These are phyloP conservation scores for Pseudanteris insignis DNA, from an alignment of 2,888 invertebrate species.

Conservation along the genomic window DNA sequence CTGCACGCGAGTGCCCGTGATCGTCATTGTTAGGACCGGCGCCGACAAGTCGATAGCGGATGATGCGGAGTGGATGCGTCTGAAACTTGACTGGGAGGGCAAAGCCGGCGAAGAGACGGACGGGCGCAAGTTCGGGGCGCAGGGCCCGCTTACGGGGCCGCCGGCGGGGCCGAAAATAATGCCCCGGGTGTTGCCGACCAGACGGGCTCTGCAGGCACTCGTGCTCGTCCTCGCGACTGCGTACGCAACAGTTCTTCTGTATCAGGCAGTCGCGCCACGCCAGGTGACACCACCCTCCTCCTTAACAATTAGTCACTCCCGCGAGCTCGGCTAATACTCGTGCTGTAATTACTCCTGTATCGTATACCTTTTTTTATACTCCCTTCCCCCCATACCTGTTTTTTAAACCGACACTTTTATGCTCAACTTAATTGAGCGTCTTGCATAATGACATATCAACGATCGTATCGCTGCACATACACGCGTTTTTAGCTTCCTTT, in stretches of 20 bases:
- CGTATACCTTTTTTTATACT: too few species aligned
- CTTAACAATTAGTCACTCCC: slow-evolving; percentile 18
- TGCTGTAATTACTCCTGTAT: slow-evolving; percentile 5
- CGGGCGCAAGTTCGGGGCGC: slow-evolving; percentile 44
- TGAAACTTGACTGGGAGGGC: slow-evolving; percentile 47
- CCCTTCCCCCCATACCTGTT: too few species aligned
- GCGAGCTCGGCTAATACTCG: slow-evolving; percentile 4
- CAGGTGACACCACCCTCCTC: slow-evolving; percentile 66
- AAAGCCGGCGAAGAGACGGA: slow-evolving; percentile 46
- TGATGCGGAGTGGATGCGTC: slow-evolving; percentile 53
- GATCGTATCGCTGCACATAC: too few species aligned
- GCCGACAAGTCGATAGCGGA: slow-evolving; percentile 50
- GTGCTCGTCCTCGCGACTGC: slow-evolving; percentile 69
- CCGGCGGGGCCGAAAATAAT: slow-evolving; percentile 67
- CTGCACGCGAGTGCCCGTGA: not conserved
- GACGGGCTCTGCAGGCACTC: slow-evolving; percentile 66
- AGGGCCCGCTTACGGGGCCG: slow-evolving; percentile 59
- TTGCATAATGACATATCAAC: too few species aligned
- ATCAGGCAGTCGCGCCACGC: slow-evolving; percentile 71
- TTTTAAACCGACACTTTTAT: too few species aligned
- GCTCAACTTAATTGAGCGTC: too few species aligned
- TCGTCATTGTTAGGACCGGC: slow-evolving; percentile 43
- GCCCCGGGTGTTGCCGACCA: slow-evolving; percentile 65
- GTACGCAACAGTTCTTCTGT: slow-evolving; percentile 72
- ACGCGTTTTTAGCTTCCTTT: too few species aligned